These are phyloP conservation scores for Halocynthia roretzi DNA, from an alignment of 23 tunicate genomes.

Conservation along the genomic window DNA sequence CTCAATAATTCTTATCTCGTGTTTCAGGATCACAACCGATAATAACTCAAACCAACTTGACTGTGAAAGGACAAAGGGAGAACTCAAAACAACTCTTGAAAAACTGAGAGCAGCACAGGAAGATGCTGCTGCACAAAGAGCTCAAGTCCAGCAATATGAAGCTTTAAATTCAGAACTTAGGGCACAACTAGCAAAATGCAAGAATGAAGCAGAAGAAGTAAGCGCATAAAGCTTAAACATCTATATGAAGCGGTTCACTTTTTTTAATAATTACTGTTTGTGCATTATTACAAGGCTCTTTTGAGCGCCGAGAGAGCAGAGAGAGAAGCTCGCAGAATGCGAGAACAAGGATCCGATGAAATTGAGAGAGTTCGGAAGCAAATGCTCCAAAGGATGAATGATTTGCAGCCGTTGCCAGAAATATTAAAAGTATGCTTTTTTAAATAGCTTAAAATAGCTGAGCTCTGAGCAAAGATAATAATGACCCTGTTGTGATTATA, in stretches of 20 bases:
- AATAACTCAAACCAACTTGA: slow-evolving; percentile 39
- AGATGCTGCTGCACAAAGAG: slow-evolving; percentile 53
- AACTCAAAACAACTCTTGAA: slow-evolving; percentile 28
- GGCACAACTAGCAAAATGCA: slow-evolving; percentile 57
- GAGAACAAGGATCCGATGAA: slow-evolving; percentile 73
- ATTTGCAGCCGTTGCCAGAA: slow-evolving; percentile 86
- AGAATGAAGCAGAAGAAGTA: slow-evolving; percentile 89
- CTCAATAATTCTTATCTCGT: background rate
- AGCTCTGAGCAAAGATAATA: background rate
- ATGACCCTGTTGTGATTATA: slow-evolving; percentile 3
- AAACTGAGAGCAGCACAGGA: slow-evolving; percentile 39
- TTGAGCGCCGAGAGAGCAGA: slow-evolving; percentile 72
- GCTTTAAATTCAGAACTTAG: slow-evolving; percentile 40
- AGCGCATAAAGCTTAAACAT: background rate
- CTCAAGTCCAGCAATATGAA: slow-evolving; percentile 58
- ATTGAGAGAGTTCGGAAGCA: slow-evolving; percentile 73
- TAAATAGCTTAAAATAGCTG: background rate
- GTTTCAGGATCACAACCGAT: slow-evolving; percentile 46
- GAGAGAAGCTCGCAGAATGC: slow-evolving; percentile 71
- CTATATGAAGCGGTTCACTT: background rate
- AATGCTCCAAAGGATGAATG: slow-evolving; percentile 80
- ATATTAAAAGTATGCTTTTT: slow-evolving; percentile 41
- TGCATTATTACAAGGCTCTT: slow-evolving; percentile 37
- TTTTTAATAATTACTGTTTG: background rate
- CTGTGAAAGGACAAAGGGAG: slow-evolving; percentile 42